Percentiles rank a stretch among this genome's conserved stretches.
phyloP scores from a whole-genome alignment of 2,113 vertebrate species.

The Ceratotherium simum region DNA sequence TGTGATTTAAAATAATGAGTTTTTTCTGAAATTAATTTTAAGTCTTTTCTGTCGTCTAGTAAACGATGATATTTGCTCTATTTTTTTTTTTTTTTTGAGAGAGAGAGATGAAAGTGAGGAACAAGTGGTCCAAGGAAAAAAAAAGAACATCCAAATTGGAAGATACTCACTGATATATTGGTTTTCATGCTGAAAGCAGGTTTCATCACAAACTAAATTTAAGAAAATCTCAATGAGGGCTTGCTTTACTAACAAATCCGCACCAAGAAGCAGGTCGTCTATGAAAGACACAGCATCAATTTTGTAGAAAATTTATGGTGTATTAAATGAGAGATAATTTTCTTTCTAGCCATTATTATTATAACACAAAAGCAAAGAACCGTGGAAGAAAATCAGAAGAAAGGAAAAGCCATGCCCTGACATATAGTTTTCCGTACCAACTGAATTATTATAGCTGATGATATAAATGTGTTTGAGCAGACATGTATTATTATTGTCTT shows the following conservation, averaged over 20 bases:
- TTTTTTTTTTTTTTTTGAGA: background rate
- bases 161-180: background rate
- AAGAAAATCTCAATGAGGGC: background rate
- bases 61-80: background rate
- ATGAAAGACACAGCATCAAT: background rate
- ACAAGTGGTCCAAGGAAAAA: background rate
- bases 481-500: background rate
- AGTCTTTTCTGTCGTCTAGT: background rate
- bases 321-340: conserved; percentile 15
- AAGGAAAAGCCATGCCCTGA: background rate
- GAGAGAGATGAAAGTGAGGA: background rate
- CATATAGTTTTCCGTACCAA: background rate
- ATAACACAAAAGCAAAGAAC: background rate
- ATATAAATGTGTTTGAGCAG: background rate
- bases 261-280: background rate
- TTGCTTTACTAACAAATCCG: background rate
- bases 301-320: background rate
- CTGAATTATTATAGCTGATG: background rate
- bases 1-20: background rate
- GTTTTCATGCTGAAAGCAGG: background rate
- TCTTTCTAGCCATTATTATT: conserved; percentile 16
- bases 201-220: conserved; percentile 8
- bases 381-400: background rate
- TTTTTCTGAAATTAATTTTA: background rate
- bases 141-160: background rate